Evolutionary conservation across 1,140 invertebrate genomes (phyloP), one percentile per base, ranked within the genome.

Genomic region (Drosophila micromelanica): DNA sequence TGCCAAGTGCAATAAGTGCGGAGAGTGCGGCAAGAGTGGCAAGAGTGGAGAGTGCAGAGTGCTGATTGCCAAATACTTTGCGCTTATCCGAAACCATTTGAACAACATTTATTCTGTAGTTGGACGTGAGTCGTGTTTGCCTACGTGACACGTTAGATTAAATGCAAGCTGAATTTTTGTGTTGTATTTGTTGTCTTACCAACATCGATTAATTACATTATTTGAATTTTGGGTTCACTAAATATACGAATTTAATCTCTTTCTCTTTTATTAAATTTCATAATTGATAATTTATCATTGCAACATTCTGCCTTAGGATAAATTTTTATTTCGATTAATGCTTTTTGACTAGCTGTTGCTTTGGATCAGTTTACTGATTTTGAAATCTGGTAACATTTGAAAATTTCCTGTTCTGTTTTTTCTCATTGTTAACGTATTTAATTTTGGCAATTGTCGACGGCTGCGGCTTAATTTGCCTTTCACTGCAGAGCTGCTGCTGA

Each of bases 381-480:
- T 27, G 9, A 9, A 9, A 2, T 35, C 7, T 35, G 1, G 32
- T 2, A 35, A 32, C 30, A 32, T 32, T 32, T 32, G 5, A 32
- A 32, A 27, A 30, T 5, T 20, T 8, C 27, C n/a, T 27, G 12
- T 48, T 20, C 46, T 27, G 37, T 11, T 51, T 52, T 35, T 30
- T 15, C n/a, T 15, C 13, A 52, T 52, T 52, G 49, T 52, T 27
- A 30, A 13, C 49, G 49, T 20, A 45, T 4, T 30, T 48, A 48
- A 23, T 46, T 46, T 20, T 46, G 45, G 45, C 48, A 51, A 15
- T 35, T 17, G 49, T 13, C 27, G 13, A 52, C 35, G 13, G 48
- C 30, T 35, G 0, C 27, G 23, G 9, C 15, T 68, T 68, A 70
- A 64, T 73, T 74, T 74, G 70, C 67, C 75, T 69, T 69, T 85